These are phyloP conservation scores for Brachionus plicatilis DNA, from an alignment of 1,140 invertebrate genomes.

Conservation along the genomic window DNA sequence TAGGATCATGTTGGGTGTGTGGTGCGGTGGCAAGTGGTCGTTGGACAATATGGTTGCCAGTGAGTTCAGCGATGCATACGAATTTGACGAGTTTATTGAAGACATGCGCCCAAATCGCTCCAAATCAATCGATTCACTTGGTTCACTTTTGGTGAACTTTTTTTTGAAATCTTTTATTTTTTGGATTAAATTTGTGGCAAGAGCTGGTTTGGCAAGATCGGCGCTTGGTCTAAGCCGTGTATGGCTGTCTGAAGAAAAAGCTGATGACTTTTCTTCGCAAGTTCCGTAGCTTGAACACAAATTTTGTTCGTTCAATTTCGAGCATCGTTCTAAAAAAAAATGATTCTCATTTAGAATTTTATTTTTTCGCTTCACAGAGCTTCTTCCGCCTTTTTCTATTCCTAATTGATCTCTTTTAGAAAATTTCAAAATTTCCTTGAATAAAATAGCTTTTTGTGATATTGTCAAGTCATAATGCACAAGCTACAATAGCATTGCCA, in stretches of 20 bases:
- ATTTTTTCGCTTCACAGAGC: no score
- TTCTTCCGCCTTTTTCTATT: no score
- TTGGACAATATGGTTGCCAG: constrained; percentile 14
- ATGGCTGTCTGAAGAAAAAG: neutral
- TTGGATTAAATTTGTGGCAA: neutral
- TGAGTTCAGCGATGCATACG: constrained; percentile 22
- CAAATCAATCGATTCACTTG: constrained; percentile 2
- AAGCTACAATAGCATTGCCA: no score
- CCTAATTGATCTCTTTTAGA: no score
- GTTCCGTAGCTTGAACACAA: constrained; percentile 17
- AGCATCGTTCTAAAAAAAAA: neutral
- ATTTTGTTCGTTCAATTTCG: constrained; percentile 22
- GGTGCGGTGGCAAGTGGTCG: neutral
- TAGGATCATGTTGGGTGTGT: neutral
- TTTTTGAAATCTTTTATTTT: neutral
- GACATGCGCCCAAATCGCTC: neutral
- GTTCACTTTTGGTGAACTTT: neutral
- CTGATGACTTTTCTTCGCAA: constrained; percentile 1
- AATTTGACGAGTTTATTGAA: neutral
- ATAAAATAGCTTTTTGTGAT: no score
- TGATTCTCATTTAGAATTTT: neutral
- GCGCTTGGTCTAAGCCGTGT: neutral
- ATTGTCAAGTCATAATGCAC: no score
- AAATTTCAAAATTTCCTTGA: no score
- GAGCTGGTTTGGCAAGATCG: neutral